phyloP scores from a whole-genome alignment of 2,113 vertebrate genomes.

The Cercopithecus mona region DNA sequence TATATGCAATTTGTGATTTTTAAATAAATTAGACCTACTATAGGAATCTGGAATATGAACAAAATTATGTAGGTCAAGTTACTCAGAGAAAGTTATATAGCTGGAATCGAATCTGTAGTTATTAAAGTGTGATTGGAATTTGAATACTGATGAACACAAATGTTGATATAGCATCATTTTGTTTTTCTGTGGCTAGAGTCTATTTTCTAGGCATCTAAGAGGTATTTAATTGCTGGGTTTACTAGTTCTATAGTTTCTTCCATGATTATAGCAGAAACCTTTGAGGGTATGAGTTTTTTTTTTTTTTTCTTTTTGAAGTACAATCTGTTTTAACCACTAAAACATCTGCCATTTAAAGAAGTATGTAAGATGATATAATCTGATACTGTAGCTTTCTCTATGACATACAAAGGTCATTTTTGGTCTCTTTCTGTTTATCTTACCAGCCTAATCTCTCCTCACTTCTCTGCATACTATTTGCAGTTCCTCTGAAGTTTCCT shows the following conservation, averaged over 20 bases:
- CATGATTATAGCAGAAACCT: background rate
- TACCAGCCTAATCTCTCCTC: background rate
- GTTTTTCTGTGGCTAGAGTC: background rate
- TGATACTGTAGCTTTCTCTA: background rate
- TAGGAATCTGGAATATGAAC: background rate
- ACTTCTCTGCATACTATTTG: background rate
- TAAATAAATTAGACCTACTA: background rate
- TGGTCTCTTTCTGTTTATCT: background rate
- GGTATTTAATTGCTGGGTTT: background rate
- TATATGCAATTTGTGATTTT: conserved; percentile 5
- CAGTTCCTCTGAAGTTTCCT: background rate
- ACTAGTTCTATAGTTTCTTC: background rate
- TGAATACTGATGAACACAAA: background rate
- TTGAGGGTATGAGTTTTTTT: background rate
- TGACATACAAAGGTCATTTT: background rate
- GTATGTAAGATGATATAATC: background rate
- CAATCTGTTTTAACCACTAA: background rate
- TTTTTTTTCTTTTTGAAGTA: background rate
- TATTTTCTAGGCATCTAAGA: background rate
- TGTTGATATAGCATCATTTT: background rate
- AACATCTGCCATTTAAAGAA: background rate
- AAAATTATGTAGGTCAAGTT: background rate
- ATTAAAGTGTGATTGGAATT: conserved; percentile 9
- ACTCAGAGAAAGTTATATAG: background rate
- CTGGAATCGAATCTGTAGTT: background rate